Evolutionary conservation across 2,797 vertebrate genomes (phyloP).

Genomic region (Diplodus sargus): DNA sequence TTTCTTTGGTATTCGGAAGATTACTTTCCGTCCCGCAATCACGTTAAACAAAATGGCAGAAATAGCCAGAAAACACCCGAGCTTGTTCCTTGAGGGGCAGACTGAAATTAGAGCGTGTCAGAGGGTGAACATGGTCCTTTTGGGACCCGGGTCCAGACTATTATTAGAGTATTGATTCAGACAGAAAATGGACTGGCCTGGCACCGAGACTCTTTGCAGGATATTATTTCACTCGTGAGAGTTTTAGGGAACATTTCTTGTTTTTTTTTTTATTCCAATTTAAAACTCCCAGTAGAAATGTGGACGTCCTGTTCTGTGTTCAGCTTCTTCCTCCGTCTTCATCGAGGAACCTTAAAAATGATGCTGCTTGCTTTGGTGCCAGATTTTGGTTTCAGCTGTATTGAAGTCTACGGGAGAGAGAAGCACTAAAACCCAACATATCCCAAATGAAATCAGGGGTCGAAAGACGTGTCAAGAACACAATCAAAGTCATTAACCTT

Average conservation of each 20-base stretch:
- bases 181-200: slow-evolving; percentile 27
- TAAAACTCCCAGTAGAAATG: too few relatives aligned
- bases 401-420: too few relatives aligned
- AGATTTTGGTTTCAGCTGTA: too few relatives aligned
- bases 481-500: too few relatives aligned
- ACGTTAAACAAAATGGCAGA: slow-evolving; percentile 33
- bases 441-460: too few relatives aligned
- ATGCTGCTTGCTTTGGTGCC: too few relatives aligned
- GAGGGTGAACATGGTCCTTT: slow-evolving; percentile 3
- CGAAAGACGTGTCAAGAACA: too few relatives aligned
- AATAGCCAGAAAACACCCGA: slow-evolving; percentile 9
- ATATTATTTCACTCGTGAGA: slow-evolving; percentile 19
- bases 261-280: background rate
- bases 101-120: slow-evolving; percentile 19
- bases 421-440: too few relatives aligned
- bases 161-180: slow-evolving; percentile 50
- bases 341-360: too few relatives aligned
- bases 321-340: background rate
- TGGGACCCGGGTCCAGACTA: slow-evolving; percentile 26
- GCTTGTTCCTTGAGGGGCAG: background rate
- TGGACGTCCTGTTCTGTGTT: background rate
- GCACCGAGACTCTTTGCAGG: slow-evolving; percentile 26
- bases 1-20: slow-evolving; percentile 4
- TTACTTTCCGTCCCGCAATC: slow-evolving; percentile 12
- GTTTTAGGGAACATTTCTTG: background rate